Conservation (phyloP, 53 echinoderm and acorn worm genomes). For the Henricia sp. region DNA sequence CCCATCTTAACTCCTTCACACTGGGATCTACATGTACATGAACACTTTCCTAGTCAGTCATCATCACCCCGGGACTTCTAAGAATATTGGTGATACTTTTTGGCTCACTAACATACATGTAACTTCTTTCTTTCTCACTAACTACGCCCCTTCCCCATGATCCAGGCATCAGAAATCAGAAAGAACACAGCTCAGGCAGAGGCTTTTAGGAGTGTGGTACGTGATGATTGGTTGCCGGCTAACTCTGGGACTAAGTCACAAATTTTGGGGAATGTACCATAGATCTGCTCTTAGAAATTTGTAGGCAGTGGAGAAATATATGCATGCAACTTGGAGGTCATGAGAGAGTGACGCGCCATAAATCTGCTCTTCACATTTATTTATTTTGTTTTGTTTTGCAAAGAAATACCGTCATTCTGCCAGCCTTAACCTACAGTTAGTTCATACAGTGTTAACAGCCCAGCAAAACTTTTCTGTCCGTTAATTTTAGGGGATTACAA, state of each 20-base stretch:
- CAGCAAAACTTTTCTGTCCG: too few relatives aligned
- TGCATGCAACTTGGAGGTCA: too few relatives aligned
- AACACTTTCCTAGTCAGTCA: background rate
- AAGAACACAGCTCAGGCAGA: conserved; percentile 49
- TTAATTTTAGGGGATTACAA: too few relatives aligned
- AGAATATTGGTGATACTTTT: background rate
- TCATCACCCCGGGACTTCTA: background rate
- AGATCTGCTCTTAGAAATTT: too few relatives aligned
- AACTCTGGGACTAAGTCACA: conserved; percentile 1
- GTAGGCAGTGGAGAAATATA: too few relatives aligned
- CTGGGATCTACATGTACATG: background rate
- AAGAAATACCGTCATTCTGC: too few relatives aligned
- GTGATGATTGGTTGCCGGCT: conserved; percentile 7
- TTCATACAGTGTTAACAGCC: too few relatives aligned
- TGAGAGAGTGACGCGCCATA: too few relatives aligned
- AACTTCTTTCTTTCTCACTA: background rate
- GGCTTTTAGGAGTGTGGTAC: conserved; percentile 54
- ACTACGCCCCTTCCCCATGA: background rate
- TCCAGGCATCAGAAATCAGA: conserved; percentile 59
- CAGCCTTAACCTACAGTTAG: too few relatives aligned
- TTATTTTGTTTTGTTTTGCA: too few relatives aligned
- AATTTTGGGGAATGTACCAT: background rate
- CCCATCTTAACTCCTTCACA: background rate
- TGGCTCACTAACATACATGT: conserved; percentile 2
- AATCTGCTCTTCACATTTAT: too few relatives aligned